These are phyloP conservation scores for Okamejei kenojei DNA, from an alignment of 2,797 vertebrate genomes.

Conservation along the genomic window DNA sequence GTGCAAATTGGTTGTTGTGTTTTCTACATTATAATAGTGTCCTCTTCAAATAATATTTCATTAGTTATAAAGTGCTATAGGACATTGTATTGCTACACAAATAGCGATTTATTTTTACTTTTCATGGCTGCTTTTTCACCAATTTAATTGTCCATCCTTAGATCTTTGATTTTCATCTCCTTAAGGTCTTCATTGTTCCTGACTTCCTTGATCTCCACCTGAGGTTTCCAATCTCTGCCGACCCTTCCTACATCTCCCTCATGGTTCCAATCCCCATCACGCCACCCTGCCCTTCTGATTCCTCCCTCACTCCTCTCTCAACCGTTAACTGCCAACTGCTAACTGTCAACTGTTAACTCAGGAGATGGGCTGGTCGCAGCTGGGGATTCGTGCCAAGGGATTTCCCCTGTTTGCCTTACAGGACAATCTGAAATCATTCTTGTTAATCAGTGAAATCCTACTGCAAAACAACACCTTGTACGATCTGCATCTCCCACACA, in stretches of 20 bases:
- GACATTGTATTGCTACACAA: too few species aligned
- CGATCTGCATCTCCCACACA: neutral
- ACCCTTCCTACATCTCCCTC: neutral
- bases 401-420: too few species aligned
- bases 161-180: neutral
- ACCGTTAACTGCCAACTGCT: too few species aligned
- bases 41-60: too few species aligned
- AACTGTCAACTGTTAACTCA: too few species aligned
- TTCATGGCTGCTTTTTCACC: neutral
- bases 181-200: too few species aligned
- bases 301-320: neutral
- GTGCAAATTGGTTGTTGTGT: too few species aligned
- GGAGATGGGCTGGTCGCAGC: too few species aligned
- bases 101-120: too few species aligned
- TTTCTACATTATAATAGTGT: too few species aligned
- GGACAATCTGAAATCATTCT: too few species aligned
- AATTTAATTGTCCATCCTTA: neutral
- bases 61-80: too few species aligned
- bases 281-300: neutral
- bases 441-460: neutral
- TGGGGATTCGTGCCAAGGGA: neutral
- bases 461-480: neutral
- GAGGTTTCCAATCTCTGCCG: neutral
- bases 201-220: neutral
- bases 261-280: neutral